Evolutionary conservation across 2,797 vertebrate genomes (phyloP).

Genomic region (Falco naumanni): DNA sequence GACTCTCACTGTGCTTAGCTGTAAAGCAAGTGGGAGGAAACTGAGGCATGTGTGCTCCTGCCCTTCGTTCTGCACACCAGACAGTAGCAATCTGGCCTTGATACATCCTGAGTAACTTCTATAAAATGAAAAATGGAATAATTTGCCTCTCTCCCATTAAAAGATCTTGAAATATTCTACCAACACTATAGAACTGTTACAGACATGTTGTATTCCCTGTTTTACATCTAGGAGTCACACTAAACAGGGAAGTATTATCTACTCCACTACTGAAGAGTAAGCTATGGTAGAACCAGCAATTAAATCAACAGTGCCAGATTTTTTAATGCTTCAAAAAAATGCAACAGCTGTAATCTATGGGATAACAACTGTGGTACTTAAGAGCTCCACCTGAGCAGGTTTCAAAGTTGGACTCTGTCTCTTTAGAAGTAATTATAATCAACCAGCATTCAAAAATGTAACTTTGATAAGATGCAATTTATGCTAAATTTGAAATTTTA

Average conservation of each 20-base stretch:
- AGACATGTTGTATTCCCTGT: neutral
- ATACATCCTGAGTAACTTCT: neutral
- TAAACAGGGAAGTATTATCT: neutral
- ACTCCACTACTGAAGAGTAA: neutral
- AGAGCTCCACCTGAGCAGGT: neutral
- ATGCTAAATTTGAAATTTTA: slow-evolving; percentile 4
- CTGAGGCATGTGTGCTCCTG: neutral
- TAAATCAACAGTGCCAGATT: neutral
- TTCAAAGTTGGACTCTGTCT: neutral
- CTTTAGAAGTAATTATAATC: slow-evolving; percentile 26
- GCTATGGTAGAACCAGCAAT: neutral
- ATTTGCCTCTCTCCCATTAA: neutral
- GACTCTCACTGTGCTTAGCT: neutral
- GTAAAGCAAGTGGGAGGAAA: neutral
- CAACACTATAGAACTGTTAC: neutral
- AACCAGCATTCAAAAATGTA: slow-evolving; percentile 19
- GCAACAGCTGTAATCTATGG: neutral
- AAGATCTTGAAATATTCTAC: neutral
- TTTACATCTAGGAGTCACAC: neutral
- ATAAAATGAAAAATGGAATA: neutral
- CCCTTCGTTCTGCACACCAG: neutral
- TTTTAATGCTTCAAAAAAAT: neutral
- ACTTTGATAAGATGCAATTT: neutral
- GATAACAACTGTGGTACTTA: neutral
- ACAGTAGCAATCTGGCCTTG: neutral